Evolutionary conservation across 2,113 vertebrate genomes (phyloP), one percentile per base, ranked within the genome.

Genomic region (Accipiter cooperii): DNA sequence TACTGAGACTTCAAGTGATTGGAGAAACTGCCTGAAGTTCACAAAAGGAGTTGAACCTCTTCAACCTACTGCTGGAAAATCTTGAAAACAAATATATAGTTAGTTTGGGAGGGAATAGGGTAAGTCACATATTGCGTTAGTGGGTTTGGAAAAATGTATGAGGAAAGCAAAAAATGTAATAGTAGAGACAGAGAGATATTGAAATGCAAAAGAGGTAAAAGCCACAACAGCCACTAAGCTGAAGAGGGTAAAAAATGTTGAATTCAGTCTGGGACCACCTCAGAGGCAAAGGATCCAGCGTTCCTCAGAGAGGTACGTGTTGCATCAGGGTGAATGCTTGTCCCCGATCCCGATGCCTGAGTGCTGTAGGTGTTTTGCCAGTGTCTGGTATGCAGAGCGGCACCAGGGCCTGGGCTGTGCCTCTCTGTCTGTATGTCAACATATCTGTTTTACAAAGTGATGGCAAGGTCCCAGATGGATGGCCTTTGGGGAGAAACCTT

Each of bases 11-110:
- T 97, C 92, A 91, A 84, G 89, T 96, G 97, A 96, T 93, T 98
- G 96, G 94, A 96, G 92, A 92, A 94, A 93, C 94, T 89, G 94
- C 87, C 94, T 85, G 9, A 64, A 17, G 22, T 89, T 97, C 96
- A 95, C 38, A 70, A 97, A 95, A 97, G 91, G 94, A 96, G 94
- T 85, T 89, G 94, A 95, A 96, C 86, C 87, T 84, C 93, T 97
- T 98, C 91, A 95, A 75, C 75, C 52, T 91, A 61, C 64, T 89
- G 87, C 94, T 90, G 91, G 88, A 98, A 97, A 97, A 97, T 93
- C 91, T 96, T 96, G 94, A 96, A 97, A 98, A 98, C 93, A 98
- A 98, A 97, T 96, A 93, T 60, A 86, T 88, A 89, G 96, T 94
- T 97, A 17, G 40, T 93, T 96, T 96, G 57, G 63, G 63, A 84